These are phyloP conservation scores for Campoletis sonorensis DNA, from an alignment of 1,140 invertebrate species.

Conservation along the genomic window DNA sequence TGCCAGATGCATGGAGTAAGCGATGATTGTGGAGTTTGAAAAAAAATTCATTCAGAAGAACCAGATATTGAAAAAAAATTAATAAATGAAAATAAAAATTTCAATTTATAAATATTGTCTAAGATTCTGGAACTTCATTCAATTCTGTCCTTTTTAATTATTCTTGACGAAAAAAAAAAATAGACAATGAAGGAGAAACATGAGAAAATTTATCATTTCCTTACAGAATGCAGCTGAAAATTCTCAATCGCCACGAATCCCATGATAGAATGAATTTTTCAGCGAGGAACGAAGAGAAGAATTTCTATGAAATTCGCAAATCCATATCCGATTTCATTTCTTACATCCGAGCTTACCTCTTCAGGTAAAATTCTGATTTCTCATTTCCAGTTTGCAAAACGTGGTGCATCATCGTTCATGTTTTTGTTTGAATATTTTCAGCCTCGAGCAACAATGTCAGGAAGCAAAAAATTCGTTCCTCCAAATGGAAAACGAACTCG, in stretches of 20 bases:
- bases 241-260: constrained; percentile 65
- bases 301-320: constrained; percentile 65
- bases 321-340: constrained; percentile 66
- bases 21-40: too few species aligned
- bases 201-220: too few species aligned
- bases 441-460: constrained; percentile 62
- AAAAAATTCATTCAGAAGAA: too few species aligned
- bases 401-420: too few species aligned
- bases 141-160: too few species aligned
- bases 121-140: too few species aligned
- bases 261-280: constrained; percentile 46
- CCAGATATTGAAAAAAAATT: too few species aligned
- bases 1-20: constrained; percentile 69
- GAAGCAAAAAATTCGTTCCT: constrained; percentile 55
- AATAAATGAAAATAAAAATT: too few species aligned
- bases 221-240: constrained; percentile 66
- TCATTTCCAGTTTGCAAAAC: constrained; percentile 20
- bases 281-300: constrained; percentile 51
- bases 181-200: neutral
- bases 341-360: constrained; percentile 65
- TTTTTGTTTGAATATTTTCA: constrained; percentile 48
- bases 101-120: too few species aligned
- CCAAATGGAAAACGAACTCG: constrained; percentile 62
- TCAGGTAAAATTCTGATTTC: constrained; percentile 60
- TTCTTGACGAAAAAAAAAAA: too few species aligned